Evolutionary conservation across 2,888 invertebrate genomes (phyloP).

Genomic region (Dendrolimus houi): DNA sequence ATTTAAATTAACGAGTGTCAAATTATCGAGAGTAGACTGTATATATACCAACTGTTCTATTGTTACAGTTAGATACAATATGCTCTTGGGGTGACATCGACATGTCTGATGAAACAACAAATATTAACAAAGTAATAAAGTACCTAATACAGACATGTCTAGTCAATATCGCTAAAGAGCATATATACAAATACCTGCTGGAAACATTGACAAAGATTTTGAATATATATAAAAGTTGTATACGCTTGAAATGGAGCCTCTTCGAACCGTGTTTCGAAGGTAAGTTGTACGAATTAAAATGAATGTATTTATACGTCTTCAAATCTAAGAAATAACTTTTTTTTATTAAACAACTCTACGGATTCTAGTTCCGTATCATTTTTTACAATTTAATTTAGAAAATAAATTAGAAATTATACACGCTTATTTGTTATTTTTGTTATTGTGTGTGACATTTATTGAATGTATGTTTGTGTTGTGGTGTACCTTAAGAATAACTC

Average conservation of each 20-base stretch:
- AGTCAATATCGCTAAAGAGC: constrained; percentile 12
- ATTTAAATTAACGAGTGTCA: too few species aligned
- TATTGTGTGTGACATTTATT: too few species aligned
- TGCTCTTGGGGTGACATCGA: constrained; percentile 13
- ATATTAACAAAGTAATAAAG: constrained; percentile 20
- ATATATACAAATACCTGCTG: constrained; percentile 19
- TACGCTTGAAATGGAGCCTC: constrained; percentile 24
- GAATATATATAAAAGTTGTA: constrained; percentile 19
- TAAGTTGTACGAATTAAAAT: constrained; percentile 8
- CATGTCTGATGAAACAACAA: not conserved
- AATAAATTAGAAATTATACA: too few species aligned
- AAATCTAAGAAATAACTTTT: too few species aligned
- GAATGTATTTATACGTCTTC: too few species aligned
- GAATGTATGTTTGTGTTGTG: too few species aligned
- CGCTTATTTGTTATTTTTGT: too few species aligned
- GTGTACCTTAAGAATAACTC: too few species aligned
- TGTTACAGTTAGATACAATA: constrained; percentile 15
- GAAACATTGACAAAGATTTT: constrained; percentile 23
- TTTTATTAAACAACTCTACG: too few species aligned
- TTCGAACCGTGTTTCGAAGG: constrained; percentile 27
- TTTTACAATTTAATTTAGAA: too few species aligned
- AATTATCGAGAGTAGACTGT: too few species aligned
- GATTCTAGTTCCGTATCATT: too few species aligned
- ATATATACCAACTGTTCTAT: not conserved
- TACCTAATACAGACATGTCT: constrained; percentile 28